These are phyloP conservation scores for Ochotona princeps DNA, from an alignment of 2,113 vertebrate species.

Conservation along the genomic window DNA sequence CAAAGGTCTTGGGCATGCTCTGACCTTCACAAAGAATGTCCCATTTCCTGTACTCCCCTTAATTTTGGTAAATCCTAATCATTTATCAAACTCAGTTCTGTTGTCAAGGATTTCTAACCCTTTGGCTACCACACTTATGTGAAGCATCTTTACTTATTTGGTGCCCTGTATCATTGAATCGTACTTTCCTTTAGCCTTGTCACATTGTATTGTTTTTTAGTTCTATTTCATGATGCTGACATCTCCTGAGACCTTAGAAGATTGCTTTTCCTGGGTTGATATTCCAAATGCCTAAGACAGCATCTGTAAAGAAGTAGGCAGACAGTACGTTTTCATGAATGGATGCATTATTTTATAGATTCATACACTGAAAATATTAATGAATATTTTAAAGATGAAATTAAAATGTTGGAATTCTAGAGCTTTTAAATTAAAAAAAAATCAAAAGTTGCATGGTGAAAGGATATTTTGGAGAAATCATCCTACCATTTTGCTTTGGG, in stretches of 20 bases:
- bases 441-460: background rate
- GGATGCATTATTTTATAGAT: background rate
- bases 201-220: background rate
- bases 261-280: background rate
- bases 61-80: background rate
- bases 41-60: background rate
- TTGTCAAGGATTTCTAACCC: background rate
- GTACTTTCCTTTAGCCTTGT: background rate
- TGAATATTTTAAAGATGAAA: background rate
- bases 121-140: background rate
- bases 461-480: background rate
- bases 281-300: background rate
- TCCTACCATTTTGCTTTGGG: too few species aligned
- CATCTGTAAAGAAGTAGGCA: background rate
- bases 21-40: background rate
- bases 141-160: background rate
- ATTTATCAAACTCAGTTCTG: background rate
- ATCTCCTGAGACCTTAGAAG: background rate
- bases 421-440: background rate
- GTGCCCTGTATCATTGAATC: background rate
- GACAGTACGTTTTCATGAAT: background rate
- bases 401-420: background rate
- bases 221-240: background rate
- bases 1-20: background rate
- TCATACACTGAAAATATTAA: background rate